phyloP scores from a whole-genome alignment of 2,113 vertebrate genomes.

The Acrocephalus arundinaceus region DNA sequence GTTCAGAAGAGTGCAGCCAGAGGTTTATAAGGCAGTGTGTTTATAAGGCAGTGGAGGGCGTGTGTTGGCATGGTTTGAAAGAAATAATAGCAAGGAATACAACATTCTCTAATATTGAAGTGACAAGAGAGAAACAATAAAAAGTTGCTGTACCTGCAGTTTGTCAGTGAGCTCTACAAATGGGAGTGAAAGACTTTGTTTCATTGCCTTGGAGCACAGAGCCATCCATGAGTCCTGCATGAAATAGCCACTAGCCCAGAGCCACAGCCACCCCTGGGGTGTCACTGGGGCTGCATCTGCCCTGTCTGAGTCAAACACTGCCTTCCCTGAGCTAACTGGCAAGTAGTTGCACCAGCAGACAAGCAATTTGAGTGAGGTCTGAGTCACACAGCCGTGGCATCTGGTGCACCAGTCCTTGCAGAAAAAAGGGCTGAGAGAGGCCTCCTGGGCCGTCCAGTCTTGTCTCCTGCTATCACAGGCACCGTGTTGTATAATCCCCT shows the following conservation, averaged over 20 bases:
- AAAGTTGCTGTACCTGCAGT: background rate
- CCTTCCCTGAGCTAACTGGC: background rate
- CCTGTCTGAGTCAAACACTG: background rate
- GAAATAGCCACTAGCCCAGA: background rate
- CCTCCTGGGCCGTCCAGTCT: background rate
- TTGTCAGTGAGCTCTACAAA: background rate
- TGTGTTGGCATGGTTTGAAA: background rate
- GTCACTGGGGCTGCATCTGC: background rate
- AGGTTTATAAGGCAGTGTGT: background rate
- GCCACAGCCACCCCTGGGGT: background rate
- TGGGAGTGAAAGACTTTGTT: background rate
- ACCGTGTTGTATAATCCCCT: conserved; percentile 1
- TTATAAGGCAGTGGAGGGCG: background rate
- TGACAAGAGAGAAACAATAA: background rate
- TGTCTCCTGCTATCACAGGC: conserved; percentile 43
- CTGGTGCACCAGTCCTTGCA: background rate
- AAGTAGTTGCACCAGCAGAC: background rate
- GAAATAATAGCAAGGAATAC: background rate
- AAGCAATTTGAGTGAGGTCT: background rate
- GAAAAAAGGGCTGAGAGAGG: background rate
- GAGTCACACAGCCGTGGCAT: background rate
- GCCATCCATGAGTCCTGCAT: background rate
- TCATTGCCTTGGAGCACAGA: background rate
- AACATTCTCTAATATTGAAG: background rate
- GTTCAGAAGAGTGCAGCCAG: conserved; percentile 6